Percentiles rank a stretch among this genome's conserved stretches.
phyloP scores from a whole-genome alignment of 2,113 vertebrate genomes.

The Macrotis lagotis region DNA sequence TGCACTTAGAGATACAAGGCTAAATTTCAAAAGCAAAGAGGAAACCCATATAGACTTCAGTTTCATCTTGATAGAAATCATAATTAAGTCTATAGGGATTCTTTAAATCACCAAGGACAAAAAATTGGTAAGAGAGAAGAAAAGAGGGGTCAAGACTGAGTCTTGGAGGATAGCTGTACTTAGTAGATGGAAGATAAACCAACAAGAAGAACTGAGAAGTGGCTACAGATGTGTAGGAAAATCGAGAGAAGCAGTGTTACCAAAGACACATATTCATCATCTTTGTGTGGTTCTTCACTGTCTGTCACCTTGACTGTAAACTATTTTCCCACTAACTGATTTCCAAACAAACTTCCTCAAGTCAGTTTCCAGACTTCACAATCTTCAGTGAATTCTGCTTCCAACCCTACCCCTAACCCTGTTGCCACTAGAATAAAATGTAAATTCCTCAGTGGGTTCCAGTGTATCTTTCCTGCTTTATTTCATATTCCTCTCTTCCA shows the following conservation, averaged over 20 bases:
- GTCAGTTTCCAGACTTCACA: background rate
- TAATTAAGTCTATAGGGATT: background rate
- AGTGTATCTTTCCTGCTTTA: background rate
- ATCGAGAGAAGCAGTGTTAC: background rate
- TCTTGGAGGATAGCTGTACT: background rate
- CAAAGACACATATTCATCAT: background rate
- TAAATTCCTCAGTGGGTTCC: background rate
- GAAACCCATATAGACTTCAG: background rate
- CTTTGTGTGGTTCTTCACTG: background rate
- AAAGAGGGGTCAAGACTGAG: background rate
- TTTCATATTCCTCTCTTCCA: background rate
- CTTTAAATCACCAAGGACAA: background rate
- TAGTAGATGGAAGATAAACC: background rate
- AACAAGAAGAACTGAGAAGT: background rate
- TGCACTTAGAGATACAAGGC: background rate
- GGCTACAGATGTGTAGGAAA: background rate
- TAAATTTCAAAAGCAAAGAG: background rate
- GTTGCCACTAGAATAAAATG: background rate
- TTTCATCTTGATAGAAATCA: background rate
- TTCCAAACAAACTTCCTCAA: background rate
- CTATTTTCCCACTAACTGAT: background rate
- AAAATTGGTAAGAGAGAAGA: background rate
- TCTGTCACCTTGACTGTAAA: background rate
- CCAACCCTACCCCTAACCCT: background rate
- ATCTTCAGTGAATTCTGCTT: background rate